Conservation (phyloP, 2,888 invertebrate species). For the Eremobia ochroleuca region DNA sequence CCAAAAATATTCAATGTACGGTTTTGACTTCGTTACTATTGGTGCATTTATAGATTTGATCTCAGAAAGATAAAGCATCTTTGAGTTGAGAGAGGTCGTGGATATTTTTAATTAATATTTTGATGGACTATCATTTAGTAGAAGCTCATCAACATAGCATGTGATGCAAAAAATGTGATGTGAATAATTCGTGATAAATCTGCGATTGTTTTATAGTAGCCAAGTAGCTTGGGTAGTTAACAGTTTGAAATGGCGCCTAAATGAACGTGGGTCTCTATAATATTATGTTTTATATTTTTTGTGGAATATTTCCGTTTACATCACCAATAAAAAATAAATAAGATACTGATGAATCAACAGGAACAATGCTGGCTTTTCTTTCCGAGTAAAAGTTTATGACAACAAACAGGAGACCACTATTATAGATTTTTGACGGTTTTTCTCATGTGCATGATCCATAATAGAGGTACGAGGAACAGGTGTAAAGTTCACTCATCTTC, state of each 20-base stretch:
- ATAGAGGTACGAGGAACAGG: too few relatives aligned
- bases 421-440: too few relatives aligned
- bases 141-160: neutral
- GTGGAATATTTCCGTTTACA: neutral
- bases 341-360: neutral
- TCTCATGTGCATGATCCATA: too few relatives aligned
- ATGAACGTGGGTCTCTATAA: neutral
- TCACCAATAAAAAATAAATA: too few relatives aligned
- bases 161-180: too few relatives aligned
- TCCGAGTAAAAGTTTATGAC: neutral
- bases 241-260: neutral
- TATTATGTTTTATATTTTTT: neutral
- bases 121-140: neutral
- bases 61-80: slow-evolving; percentile 10
- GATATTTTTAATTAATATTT: neutral
- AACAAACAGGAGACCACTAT: too few relatives aligned
- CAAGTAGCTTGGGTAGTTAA: neutral
- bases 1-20: too few relatives aligned
- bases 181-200: neutral
- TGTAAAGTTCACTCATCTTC: too few relatives aligned
- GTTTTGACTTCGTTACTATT: too few relatives aligned
- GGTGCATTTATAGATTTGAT: slow-evolving; percentile 5
- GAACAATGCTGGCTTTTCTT: neutral
- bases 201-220: neutral
- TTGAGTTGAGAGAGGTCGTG: neutral